phyloP scores from a whole-genome alignment of 2,888 invertebrate genomes.

The Salticus scenicus region DNA sequence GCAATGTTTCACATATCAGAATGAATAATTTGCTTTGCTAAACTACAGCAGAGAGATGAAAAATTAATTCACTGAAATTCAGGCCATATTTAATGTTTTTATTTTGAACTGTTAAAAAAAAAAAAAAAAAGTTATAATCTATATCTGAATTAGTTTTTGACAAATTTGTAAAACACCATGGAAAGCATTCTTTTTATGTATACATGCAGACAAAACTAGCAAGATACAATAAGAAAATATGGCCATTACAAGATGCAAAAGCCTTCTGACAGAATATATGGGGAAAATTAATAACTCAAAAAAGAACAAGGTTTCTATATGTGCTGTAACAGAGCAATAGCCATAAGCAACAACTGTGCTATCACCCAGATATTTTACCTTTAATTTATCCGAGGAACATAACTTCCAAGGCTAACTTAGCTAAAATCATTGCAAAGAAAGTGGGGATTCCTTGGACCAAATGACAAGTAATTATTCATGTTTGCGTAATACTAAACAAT shows the following conservation, averaged over 20 bases:
- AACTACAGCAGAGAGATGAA: background rate
- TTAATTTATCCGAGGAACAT: too few species aligned
- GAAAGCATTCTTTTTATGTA: constrained; percentile 6
- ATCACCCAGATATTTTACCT: too few species aligned
- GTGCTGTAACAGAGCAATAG: constrained; percentile 1
- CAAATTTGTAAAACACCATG: background rate
- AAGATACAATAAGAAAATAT: background rate
- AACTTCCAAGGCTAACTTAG: too few species aligned
- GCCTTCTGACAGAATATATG: background rate
- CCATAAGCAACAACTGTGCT: too few species aligned
- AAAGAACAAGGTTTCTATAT: background rate
- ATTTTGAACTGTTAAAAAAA: background rate
- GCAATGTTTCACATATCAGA: background rate
- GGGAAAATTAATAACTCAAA: background rate
- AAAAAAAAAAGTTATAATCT: background rate
- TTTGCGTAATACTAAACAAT: too few species aligned
- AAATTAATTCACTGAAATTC: background rate
- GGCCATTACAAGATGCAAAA: background rate
- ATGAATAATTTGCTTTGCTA: background rate
- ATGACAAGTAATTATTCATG: too few species aligned
- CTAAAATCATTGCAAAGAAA: too few species aligned
- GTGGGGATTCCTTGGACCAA: too few species aligned
- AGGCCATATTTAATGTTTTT: background rate
- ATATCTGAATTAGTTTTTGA: background rate
- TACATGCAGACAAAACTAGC: background rate